phyloP scores from a whole-genome alignment of 2,888 invertebrate genomes.

The Drosophila meridionalis region DNA sequence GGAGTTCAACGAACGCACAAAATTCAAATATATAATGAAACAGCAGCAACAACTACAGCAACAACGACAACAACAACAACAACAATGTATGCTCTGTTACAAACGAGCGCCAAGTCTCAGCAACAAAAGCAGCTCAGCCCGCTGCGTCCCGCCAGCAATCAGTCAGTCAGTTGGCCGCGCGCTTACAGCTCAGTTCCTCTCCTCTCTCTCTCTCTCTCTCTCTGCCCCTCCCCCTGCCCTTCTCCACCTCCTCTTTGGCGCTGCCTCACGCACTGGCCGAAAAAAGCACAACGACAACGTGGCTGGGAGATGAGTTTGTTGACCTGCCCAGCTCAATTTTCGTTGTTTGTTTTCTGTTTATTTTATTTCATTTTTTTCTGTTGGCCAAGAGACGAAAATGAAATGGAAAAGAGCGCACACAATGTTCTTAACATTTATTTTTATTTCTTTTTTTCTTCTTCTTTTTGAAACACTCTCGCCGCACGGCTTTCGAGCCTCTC shows the following conservation, averaged over 20 bases:
- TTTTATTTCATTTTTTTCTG: conserved; percentile 44
- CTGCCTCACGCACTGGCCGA: conserved; percentile 56
- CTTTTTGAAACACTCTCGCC: conserved; percentile 57
- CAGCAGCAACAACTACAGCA: conserved; percentile 35
- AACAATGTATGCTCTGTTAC: conserved; percentile 67
- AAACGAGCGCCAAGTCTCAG: conserved; percentile 61
- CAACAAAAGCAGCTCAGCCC: conserved; percentile 21
- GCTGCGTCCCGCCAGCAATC: conserved; percentile 44
- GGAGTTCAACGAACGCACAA: conserved; percentile 73
- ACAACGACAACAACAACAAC: conserved; percentile 44
- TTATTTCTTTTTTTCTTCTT: conserved; percentile 1
- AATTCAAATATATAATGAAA: conserved; percentile 67
- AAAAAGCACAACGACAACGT: conserved; percentile 63
- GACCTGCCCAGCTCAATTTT: conserved; percentile 56
- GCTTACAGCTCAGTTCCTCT: conserved; percentile 11
- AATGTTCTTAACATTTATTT: conserved; percentile 40
- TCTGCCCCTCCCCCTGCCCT: background rate
- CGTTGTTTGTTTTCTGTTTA: conserved; percentile 15
- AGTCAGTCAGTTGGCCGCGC: conserved; percentile 61
- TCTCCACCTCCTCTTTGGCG: background rate
- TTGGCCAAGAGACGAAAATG: conserved; percentile 73
- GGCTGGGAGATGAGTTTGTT: conserved; percentile 74
- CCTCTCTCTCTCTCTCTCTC: background rate
- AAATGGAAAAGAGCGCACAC: conserved; percentile 75
- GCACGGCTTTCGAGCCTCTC: conserved; percentile 30